Evolutionary conservation across 2,113 vertebrate species (phyloP).

Genomic region (Amblyornis subalaris): DNA sequence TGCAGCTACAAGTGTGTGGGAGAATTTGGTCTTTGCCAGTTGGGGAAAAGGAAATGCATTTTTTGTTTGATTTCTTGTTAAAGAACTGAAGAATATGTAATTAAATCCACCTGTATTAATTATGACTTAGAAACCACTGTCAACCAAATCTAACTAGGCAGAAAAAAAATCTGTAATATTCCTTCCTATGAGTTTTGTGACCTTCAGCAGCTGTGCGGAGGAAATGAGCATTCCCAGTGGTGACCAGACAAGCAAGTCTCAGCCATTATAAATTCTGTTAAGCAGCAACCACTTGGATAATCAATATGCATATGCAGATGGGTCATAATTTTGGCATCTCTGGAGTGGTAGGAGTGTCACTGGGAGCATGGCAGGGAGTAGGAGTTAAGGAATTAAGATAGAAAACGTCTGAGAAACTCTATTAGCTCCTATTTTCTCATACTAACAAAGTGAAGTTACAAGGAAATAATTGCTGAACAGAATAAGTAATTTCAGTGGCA

Average conservation of each 20-base stretch:
- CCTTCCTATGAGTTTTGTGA: background rate
- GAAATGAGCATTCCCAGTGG: background rate
- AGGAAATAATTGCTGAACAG: background rate
- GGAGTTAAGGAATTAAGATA: background rate
- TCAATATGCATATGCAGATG: background rate
- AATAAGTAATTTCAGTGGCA: background rate
- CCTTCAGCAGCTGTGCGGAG: constrained; percentile 13
- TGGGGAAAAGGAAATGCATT: background rate
- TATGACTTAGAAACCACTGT: background rate
- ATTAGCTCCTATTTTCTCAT: background rate
- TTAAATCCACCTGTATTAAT: background rate
- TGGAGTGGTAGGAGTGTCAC: background rate
- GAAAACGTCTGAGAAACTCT: background rate
- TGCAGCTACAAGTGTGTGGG: background rate
- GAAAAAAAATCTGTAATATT: background rate
- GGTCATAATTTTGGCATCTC: background rate
- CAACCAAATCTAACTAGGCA: background rate
- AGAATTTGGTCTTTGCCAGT: background rate
- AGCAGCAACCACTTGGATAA: background rate
- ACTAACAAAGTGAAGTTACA: background rate
- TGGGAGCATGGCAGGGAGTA: background rate
- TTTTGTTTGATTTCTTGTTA: background rate
- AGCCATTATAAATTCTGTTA: background rate
- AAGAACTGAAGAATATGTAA: background rate
- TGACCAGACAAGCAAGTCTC: background rate